These are phyloP conservation scores for Crocodylus rhombifer DNA, from an alignment of 2,797 vertebrate genomes.

Conservation along the genomic window DNA sequence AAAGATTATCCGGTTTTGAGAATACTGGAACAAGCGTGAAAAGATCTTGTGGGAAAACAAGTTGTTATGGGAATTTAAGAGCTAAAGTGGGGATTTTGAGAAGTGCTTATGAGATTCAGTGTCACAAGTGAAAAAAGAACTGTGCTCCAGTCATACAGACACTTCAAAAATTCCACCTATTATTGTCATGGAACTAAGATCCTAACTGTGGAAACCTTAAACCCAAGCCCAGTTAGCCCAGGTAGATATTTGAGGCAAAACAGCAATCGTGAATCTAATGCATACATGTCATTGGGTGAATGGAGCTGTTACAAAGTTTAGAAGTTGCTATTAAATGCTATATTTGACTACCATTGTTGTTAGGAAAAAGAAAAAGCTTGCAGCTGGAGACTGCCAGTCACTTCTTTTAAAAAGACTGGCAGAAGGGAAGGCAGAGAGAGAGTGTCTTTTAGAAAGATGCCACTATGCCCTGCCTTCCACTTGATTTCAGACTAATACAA, in stretches of 20 bases:
- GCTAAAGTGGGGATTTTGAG: neutral
- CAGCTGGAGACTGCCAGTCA: neutral
- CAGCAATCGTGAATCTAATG: neutral
- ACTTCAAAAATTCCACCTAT: fast-evolving
- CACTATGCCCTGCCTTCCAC: no score
- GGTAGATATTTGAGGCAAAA: neutral
- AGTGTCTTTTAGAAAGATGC: no score
- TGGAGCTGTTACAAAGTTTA: neutral
- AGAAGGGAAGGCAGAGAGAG: no score
- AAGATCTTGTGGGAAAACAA: neutral
- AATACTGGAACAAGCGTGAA: neutral
- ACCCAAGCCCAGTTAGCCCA: neutral
- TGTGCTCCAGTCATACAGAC: neutral
- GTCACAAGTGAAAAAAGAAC: neutral
- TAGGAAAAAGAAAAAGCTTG: neutral
- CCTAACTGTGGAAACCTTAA: neutral
- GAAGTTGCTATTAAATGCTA: neutral
- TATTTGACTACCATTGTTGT: neutral
- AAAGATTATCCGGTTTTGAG: neutral
- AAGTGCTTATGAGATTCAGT: fast-evolving
- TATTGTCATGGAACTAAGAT: neutral
- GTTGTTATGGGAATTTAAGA: neutral
- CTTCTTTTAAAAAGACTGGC: neutral
- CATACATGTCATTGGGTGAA: neutral
- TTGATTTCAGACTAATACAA: no score